A percentile compares a stretch with the other conserved stretches of the same genome.
Evolutionary conservation across 2,888 invertebrate species (phyloP).

Genomic region (Andrena fulva): DNA sequence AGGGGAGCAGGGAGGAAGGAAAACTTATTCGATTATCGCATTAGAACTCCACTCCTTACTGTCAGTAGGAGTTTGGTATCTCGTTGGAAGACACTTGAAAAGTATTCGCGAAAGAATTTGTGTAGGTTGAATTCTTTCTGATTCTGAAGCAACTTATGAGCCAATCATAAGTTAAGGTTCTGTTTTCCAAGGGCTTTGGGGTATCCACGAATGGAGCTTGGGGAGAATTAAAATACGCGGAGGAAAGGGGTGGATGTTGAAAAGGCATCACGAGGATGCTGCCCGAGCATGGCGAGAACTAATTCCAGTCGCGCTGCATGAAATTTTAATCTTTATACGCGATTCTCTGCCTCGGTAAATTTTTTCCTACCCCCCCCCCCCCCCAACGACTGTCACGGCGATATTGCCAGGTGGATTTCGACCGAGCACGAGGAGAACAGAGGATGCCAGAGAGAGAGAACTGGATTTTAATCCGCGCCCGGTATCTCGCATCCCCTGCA

Average conservation of each 20-base stretch:
- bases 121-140: not conserved
- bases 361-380: not conserved
- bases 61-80: not conserved
- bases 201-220: not conserved
- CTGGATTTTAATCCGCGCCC: constrained; percentile 6
- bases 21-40: no score
- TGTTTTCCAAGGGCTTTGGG: not conserved
- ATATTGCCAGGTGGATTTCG: not conserved
- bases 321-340: constrained; percentile 21
- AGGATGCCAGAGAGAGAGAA: not conserved
- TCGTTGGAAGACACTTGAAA: not conserved
- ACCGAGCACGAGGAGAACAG: not conserved
- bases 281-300: not conserved
- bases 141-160: not conserved
- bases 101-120: not conserved
- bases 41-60: no score
- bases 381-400: not conserved
- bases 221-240: not conserved
- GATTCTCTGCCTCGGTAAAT: not conserved
- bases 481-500: not conserved
- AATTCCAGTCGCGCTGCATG: constrained; percentile 10
- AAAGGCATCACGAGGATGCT: not conserved
- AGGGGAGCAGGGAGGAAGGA: no score
- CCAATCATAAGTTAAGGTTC: not conserved
- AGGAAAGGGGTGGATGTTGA: not conserved